phyloP scores from a whole-genome alignment of 2,113 vertebrate genomes.

The Sorex araneus region DNA sequence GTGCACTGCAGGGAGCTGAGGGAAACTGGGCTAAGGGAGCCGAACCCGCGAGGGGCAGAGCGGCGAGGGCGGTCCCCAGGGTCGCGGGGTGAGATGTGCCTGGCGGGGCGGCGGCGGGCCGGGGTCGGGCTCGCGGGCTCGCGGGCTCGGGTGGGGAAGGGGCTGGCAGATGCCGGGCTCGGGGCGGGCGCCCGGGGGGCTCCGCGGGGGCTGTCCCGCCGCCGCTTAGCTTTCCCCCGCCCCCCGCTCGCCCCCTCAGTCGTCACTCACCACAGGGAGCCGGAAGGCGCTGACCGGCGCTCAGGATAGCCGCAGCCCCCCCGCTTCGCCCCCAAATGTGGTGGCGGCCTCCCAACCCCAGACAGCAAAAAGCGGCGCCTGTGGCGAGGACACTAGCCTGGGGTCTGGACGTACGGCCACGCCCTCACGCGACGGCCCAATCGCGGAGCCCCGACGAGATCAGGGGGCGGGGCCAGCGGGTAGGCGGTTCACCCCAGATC shows the following conservation, averaged over 20 bases:
- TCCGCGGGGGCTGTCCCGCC: no score
- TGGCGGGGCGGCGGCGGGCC: background rate
- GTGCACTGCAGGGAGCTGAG: background rate
- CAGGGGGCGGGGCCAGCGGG: constrained; percentile 16
- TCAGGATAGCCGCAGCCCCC: accelerated
- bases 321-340: background rate
- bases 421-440: background rate
- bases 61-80: background rate
- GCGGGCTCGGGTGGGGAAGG: background rate
- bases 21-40: background rate
- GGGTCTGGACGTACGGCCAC: background rate
- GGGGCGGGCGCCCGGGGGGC: no score
- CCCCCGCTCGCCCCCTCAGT: background rate
- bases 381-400: constrained; percentile 63
- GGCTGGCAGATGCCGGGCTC: no score
- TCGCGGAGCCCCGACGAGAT: background rate
- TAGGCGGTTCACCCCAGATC: accelerated
- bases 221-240: background rate
- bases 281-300: accelerated
- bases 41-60: background rate
- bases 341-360: background rate
- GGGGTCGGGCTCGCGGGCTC: background rate
- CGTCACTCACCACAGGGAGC: constrained; percentile 69
- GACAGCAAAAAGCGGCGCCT: constrained; percentile 70
- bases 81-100: no score